Conservation (phyloP, 2,888 invertebrate genomes). For the Chalcis sispes region DNA sequence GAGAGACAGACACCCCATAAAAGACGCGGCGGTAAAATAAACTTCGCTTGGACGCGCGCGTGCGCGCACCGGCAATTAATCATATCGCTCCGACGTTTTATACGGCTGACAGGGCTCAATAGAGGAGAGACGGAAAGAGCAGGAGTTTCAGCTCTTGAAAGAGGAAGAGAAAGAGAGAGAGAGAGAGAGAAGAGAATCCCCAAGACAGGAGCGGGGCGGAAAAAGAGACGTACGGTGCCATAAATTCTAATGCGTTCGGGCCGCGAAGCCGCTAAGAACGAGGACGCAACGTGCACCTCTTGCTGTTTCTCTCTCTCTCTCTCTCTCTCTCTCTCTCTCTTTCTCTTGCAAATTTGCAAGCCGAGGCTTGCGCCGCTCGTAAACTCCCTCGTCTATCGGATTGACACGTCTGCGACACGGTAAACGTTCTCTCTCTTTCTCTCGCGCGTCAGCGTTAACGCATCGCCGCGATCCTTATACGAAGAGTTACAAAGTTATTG, state of each 20-base stretch:
- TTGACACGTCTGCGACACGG: slow-evolving; percentile 72
- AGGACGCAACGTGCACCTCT: slow-evolving; percentile 31
- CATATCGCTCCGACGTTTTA: slow-evolving; percentile 33
- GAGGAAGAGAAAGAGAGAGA: slow-evolving; percentile 5
- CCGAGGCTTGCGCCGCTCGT: slow-evolving; percentile 66
- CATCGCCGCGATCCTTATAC: too few species aligned
- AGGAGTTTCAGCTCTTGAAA: too few species aligned
- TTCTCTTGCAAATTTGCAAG: slow-evolving; percentile 68
- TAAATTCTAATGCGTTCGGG: slow-evolving; percentile 72
- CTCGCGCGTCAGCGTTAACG: neutral
- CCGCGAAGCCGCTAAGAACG: neutral
- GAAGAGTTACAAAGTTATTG: too few species aligned
- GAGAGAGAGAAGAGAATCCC: slow-evolving; percentile 12
- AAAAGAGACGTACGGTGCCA: slow-evolving; percentile 61
- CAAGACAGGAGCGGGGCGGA: slow-evolving; percentile 40
- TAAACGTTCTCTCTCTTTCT: slow-evolving; percentile 62
- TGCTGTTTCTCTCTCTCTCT: too few species aligned
- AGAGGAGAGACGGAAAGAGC: slow-evolving; percentile 10
- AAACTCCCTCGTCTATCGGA: slow-evolving; percentile 68
- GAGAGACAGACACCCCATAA: neutral
- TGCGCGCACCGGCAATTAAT: slow-evolving; percentile 39
- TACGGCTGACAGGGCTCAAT: slow-evolving; percentile 21
- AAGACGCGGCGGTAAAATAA: slow-evolving; percentile 32
- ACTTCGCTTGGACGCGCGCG: slow-evolving; percentile 22
- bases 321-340: too few species aligned